These are phyloP conservation scores for Pagrus major DNA, from an alignment of 2,113 vertebrate genomes.

Conservation along the genomic window DNA sequence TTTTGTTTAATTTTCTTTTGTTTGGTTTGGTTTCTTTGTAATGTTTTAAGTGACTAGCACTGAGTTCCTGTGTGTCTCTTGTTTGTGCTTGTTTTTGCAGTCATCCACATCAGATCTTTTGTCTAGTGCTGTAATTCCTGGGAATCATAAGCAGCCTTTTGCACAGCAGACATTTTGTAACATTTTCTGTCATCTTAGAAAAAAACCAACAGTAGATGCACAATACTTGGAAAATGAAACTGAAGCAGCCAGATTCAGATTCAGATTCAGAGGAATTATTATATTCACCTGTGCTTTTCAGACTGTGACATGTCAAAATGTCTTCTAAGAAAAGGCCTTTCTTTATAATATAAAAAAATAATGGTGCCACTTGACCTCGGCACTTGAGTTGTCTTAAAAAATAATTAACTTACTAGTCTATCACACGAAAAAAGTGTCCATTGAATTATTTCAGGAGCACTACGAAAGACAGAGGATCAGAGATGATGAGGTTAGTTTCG, in stretches of 20 bases:
- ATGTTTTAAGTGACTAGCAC: neutral
- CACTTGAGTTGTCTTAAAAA: neutral
- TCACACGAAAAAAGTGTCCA: neutral
- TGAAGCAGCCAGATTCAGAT: neutral
- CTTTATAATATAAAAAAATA: neutral
- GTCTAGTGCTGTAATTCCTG: neutral
- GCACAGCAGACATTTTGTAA: neutral
- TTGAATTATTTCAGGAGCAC: conserved; percentile 1
- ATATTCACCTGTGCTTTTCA: neutral
- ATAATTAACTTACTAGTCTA: neutral
- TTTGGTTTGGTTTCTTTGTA: neutral
- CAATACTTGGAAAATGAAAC: neutral
- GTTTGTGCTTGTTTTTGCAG: neutral
- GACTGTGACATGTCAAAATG: neutral
- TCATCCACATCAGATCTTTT: conserved; percentile 8
- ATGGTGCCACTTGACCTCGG: neutral
- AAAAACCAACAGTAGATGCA: neutral
- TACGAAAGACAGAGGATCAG: conserved; percentile 26
- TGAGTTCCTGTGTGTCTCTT: neutral
- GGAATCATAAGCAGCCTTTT: neutral
- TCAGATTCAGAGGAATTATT: neutral
- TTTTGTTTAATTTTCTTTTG: neutral
- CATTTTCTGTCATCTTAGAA: neutral
- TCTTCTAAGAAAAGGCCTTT: neutral
- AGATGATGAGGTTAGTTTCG: conserved; percentile 13